A percentile compares a stretch with the other conserved stretches of the same genome.
Conservation (phyloP, 1,140 invertebrate species). For the Drosophila obscura region DNA sequence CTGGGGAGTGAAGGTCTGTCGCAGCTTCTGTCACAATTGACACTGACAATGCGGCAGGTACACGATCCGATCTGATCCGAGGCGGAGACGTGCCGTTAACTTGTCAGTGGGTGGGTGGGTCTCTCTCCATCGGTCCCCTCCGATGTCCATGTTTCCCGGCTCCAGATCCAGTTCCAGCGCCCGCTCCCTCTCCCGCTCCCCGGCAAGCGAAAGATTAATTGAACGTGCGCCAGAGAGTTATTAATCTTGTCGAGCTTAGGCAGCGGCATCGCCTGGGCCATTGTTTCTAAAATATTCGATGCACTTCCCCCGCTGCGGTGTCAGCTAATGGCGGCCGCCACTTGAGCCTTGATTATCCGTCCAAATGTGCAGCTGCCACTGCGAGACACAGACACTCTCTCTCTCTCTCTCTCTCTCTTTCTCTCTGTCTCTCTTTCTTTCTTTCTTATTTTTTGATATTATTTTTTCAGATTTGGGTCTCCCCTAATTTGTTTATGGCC, state of each 20-base stretch:
- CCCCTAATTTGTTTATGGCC: constrained; percentile 79
- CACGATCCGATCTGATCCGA: constrained; percentile 54
- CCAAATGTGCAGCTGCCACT: constrained; percentile 41
- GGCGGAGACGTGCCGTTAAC: constrained; percentile 72
- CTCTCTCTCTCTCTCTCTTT: too few species aligned
- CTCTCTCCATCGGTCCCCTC: constrained; percentile 17
- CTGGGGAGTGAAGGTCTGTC: constrained; percentile 34
- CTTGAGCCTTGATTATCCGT: constrained; percentile 70
- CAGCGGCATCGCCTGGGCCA: constrained; percentile 21
- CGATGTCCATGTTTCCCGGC: constrained; percentile 39
- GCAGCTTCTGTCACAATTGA: constrained; percentile 76
- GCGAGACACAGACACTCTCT: background rate
- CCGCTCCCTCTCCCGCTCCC: constrained; percentile 3
- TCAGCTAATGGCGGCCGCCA: constrained; percentile 75
- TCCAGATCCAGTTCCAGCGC: background rate
- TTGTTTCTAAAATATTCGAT: constrained; percentile 80
- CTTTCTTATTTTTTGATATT: constrained; percentile 14
- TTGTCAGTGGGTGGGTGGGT: constrained; percentile 54
- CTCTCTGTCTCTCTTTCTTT: background rate
- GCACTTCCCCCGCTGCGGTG: constrained; percentile 52
- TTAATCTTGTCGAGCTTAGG: constrained; percentile 78
- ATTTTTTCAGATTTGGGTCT: constrained; percentile 7
- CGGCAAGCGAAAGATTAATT: constrained; percentile 74
- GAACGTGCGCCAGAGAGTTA: constrained; percentile 78
- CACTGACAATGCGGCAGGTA: constrained; percentile 80